Evolutionary conservation across 2,113 vertebrate genomes (phyloP), one percentile per base, ranked within the genome.

Genomic region (Casuarius casuarius): DNA sequence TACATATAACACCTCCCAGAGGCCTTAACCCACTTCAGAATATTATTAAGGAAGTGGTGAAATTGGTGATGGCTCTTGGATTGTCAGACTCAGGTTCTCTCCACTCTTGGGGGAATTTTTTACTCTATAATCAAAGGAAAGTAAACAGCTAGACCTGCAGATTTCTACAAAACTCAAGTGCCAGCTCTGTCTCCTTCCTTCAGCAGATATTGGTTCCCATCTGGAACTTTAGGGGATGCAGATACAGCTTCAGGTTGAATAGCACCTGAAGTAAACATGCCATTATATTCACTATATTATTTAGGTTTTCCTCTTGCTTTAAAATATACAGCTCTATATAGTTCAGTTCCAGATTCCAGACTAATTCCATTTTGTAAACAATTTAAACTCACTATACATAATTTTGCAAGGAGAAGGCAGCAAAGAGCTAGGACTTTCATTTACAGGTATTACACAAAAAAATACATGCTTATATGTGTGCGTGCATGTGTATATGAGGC

Each of bases 401-500:
- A 1, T 26, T 81, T 63, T 61, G 1, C 3, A 78, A 80, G 28
- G 21, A 54, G 85, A 92, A 93, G 3, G 3, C 38, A 87, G 2
- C 5, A 84, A 74, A 63, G 5, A 35, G 1, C 5, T 46, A 8
- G 2, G 3, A 5, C 3, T 62, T 62, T 8, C 28, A 59, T 71
- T 74, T 88, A 20, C 6, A 59, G 56, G 5, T 59, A 33, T 33
- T 59, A 46, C 4, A 31, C 2, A 0, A 33, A 1, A 52, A 51
- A 20, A 40, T 2, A 14, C 46, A 51, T 4, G 25, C 18, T 33
- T 33, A 10, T 0, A 42, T 7, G 28, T 42, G 35, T 71, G 3
- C 5, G 23, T 61, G 12, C 7, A 17, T 23, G 10, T 67, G 4
- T 21, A 3, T 16, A 2, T 22, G 44, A 33, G 1, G 29, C 26